Conservation (phyloP, 2,113 vertebrate genomes). For the Callithrix jacchus region DNA sequence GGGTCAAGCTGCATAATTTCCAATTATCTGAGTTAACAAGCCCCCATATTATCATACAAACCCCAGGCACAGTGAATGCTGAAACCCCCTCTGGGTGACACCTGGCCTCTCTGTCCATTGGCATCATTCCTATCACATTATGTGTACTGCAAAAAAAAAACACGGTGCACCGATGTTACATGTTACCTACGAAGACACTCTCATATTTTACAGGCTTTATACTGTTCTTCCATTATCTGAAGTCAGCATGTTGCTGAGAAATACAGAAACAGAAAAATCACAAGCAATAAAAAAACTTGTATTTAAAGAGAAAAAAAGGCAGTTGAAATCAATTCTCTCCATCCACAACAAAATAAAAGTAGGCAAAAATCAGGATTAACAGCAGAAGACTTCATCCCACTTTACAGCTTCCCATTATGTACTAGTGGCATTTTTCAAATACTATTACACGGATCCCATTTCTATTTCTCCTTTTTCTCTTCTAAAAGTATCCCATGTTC, state of each 20-base stretch:
- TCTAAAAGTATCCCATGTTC: conserved; percentile 12
- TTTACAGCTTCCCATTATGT: background rate
- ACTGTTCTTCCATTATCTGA: conserved; percentile 22
- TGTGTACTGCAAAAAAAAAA: conserved; percentile 21
- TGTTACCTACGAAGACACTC: background rate
- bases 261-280: conserved; percentile 48
- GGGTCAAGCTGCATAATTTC: background rate
- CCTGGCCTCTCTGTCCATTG: conserved; percentile 58
- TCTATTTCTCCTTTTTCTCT: background rate
- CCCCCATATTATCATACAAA: background rate
- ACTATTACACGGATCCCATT: background rate
- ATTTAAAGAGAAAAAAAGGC: conserved; percentile 15
- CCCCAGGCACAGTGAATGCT: background rate
- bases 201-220: background rate
- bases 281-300: conserved; percentile 2
- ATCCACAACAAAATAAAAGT: background rate
- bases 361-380: background rate
- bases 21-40: background rate
- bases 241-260: conserved; percentile 27
- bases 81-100: conserved; percentile 31
- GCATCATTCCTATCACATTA: conserved; percentile 46
- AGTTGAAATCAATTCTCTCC: background rate
- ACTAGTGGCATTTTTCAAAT: background rate
- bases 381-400: background rate
- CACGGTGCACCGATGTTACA: background rate